Evolutionary conservation across 35 echinoderm and acorn worm genomes (phyloP).

Genomic region (Antedon bifida): DNA sequence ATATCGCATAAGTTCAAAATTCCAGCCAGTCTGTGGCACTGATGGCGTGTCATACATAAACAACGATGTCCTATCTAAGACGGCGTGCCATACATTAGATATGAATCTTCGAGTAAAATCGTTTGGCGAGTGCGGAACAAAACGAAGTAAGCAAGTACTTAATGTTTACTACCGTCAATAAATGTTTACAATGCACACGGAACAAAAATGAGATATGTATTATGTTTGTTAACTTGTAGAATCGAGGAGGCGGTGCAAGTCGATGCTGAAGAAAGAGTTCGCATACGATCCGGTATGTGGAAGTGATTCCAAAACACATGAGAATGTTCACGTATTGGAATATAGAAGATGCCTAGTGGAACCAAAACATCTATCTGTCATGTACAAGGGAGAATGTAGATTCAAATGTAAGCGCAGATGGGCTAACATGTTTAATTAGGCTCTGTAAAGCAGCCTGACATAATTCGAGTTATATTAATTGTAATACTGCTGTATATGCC

Average conservation of each 20-base stretch:
- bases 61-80: neutral
- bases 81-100: neutral
- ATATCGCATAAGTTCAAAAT: neutral
- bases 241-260: neutral
- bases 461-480: too few relatives aligned
- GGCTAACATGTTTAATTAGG: too few relatives aligned
- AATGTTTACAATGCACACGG: too few relatives aligned
- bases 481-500: too few relatives aligned
- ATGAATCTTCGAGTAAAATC: neutral
- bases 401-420: neutral
- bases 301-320: neutral
- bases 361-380: neutral
- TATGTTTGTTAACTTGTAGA: neutral
- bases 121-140: neutral
- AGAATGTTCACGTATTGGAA: neutral
- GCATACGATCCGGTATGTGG: neutral
- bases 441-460: too few relatives aligned
- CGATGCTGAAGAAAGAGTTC: neutral
- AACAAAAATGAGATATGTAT: too few relatives aligned
- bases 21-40: neutral
- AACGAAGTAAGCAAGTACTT: neutral
- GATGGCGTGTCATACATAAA: neutral
- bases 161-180: too few relatives aligned
- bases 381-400: neutral
- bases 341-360: neutral